Base-by-base conservation (phyloP, 2,888 invertebrate species). In the Netelia melanura region DNA sequence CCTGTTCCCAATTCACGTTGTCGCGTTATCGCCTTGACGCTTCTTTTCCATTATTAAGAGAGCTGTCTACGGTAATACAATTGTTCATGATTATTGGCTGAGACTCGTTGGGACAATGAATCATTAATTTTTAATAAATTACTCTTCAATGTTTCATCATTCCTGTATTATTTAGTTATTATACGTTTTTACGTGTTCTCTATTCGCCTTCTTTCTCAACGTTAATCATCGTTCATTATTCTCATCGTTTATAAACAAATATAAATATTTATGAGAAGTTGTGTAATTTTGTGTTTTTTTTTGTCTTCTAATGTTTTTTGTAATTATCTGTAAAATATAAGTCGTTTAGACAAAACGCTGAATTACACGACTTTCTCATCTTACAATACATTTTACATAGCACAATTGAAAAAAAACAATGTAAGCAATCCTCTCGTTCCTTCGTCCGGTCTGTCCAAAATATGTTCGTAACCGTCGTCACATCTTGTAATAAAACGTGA, bases 1-100 rank as follows among this genome's bases (percentile, higher is more conserved):
- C 74, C 67, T 81, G 62, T 62, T 74, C 84, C 81, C 81, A 84
- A 84, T 77, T 81, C 48, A 38, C 10, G 25, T 81, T 72, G 23
- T 52, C 54, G 43, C 48, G 23, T 43, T 67, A 6, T 76, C 61
- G 76, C 48, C 48, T 70, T 64, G 25, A 23, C 48, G 38, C 23
- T 62, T 65, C 76, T 17, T 58, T 70, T 62, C 70, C 17, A 23
- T 61, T 62, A 70, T 70, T 70, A 78, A 62, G 38, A 17, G 30
- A 61, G 0, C 38, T 38, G 38, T 38, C 38, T 38, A 38, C 38
- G 58, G 43, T 17, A 74, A 64, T 75, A 64, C 52, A 75, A 64
- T 75, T 64, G 43, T 75, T 62, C 52, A 64, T 38, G 11, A 21
- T 79, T 43, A 64, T 70, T 21, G n/a, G 21, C 54, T 21, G 17